Evolutionary conservation across 2,888 invertebrate species (phyloP), one percentile per base, ranked within the genome.

Genomic region (Cetonia aurata): DNA sequence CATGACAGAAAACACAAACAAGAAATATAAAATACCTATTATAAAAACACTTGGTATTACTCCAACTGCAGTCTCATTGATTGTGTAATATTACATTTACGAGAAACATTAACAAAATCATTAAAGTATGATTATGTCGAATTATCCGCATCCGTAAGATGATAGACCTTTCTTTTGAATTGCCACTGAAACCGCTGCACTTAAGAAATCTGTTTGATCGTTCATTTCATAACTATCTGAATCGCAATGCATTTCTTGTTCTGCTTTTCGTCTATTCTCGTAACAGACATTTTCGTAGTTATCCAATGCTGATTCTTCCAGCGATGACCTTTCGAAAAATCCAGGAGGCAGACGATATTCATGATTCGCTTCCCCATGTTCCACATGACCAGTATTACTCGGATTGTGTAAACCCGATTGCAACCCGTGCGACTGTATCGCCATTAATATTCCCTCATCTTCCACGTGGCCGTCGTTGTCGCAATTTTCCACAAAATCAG

Each of bases 401-500:
- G 17, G 19, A 48, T 46, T 59, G 25, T 48, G 56, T 37, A 9
- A 55, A 42, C 69, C 78, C 77, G 79, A 80, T 80, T 89, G 90
- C 70, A 92, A 82, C 0, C 92, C 92, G 79, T 92, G 91, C 65
- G 90, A 90, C 67, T 89, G 89, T 77, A 92, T 92, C 3, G 92
- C 92, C 92, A 92, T 92, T 37, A 90, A 83, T 68, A 92, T 92
- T 0, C 91, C 92, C 80, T 90, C 90, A 79, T 92, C 90, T 83
- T 91, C 92, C 79, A 92, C 87, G 71, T 87, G 87, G 41, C 89
- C 88, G 73, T 87, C 87, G 52, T 85, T 86, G 8, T 87, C 87
- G 44, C 87, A 81, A 74, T 88, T 86, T 75, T 89, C 88, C 13
- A 88, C 85, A 71, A 88, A 86, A 71, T 88, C 87, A 15, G 86